Evolutionary conservation across 2,888 invertebrate species (phyloP).

Genomic region (Ernsta delagoae): DNA sequence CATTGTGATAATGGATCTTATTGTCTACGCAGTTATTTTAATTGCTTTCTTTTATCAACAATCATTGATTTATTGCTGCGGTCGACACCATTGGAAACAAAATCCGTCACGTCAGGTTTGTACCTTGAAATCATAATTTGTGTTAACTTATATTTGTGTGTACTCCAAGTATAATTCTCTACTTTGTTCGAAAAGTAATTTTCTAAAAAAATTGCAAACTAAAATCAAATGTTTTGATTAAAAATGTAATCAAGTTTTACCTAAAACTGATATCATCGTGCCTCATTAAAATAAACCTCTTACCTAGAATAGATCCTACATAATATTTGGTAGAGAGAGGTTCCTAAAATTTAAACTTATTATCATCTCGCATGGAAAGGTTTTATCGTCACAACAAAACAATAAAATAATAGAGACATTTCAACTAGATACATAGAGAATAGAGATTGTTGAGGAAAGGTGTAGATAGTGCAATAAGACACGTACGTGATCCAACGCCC

Average conservation of each 20-base stretch:
- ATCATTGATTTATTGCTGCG: conserved; percentile 77
- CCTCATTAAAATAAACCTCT: no score
- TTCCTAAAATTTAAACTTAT: no score
- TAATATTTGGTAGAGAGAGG: no score
- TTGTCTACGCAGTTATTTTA: conserved; percentile 69
- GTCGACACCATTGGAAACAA: conserved; percentile 49
- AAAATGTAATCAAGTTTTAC: no score
- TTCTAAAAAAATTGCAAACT: no score
- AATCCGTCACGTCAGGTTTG: conserved; percentile 58
- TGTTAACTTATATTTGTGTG: not conserved
- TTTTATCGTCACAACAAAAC: not conserved
- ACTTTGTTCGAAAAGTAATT: no score
- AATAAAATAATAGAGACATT: conserved; percentile 11
- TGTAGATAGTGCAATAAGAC: conserved; percentile 54
- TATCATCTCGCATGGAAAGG: not conserved
- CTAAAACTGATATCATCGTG: no score
- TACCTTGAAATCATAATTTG: conserved; percentile 46
- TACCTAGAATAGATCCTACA: no score
- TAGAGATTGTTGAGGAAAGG: conserved; percentile 33
- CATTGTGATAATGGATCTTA: conserved; percentile 73
- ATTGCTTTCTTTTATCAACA: conserved; percentile 74
- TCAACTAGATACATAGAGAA: conserved; percentile 27
- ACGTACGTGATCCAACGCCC: conserved; percentile 65
- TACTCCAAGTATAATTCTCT: no score
- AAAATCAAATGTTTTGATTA: no score